Percentiles rank a stretch among this genome's conserved stretches.
Evolutionary conservation across 1,140 invertebrate genomes (phyloP).

Genomic region (Formica selysi): DNA sequence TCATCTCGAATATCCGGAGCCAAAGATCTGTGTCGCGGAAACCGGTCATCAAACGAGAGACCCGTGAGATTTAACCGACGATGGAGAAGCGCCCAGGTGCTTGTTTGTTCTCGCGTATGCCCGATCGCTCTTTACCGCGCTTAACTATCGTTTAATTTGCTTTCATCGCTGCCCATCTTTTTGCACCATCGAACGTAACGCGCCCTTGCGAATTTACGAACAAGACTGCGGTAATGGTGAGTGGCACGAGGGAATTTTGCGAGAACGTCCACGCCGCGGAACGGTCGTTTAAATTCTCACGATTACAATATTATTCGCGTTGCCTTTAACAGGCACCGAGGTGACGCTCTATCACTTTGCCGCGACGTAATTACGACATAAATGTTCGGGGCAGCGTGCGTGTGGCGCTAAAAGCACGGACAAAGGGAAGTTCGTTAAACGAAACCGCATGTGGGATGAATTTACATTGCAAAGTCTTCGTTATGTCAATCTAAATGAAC

Average conservation of each 20-base stretch:
- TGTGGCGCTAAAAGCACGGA: conserved; percentile 59
- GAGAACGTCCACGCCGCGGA: conserved; percentile 36
- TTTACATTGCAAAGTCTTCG: conserved; percentile 55
- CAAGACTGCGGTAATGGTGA: background rate
- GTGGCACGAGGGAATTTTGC: background rate
- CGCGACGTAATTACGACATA: conserved; percentile 67
- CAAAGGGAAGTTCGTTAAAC: conserved; percentile 66
- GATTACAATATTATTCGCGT: conserved; percentile 38
- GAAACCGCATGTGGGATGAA: conserved; percentile 60
- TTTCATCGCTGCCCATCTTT: background rate
- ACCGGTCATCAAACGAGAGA: conserved; percentile 66
- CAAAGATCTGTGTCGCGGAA: conserved; percentile 64
- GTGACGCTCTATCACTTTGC: conserved; percentile 58
- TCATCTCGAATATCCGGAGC: conserved; percentile 23
- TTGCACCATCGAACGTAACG: background rate
- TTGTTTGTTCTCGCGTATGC: background rate
- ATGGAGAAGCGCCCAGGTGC: conserved; percentile 26
- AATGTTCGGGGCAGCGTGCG: conserved; percentile 51
- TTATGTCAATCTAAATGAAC: conserved; percentile 41
- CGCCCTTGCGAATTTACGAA: conserved; percentile 4
- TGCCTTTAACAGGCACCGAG: conserved; percentile 34
- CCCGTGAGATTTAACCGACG: conserved; percentile 64
- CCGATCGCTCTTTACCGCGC: background rate
- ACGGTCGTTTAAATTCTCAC: conserved; percentile 56
- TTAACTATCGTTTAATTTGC: background rate